These are phyloP conservation scores for Acleris cristana DNA, from an alignment of 2,888 invertebrate genomes.

Conservation along the genomic window DNA sequence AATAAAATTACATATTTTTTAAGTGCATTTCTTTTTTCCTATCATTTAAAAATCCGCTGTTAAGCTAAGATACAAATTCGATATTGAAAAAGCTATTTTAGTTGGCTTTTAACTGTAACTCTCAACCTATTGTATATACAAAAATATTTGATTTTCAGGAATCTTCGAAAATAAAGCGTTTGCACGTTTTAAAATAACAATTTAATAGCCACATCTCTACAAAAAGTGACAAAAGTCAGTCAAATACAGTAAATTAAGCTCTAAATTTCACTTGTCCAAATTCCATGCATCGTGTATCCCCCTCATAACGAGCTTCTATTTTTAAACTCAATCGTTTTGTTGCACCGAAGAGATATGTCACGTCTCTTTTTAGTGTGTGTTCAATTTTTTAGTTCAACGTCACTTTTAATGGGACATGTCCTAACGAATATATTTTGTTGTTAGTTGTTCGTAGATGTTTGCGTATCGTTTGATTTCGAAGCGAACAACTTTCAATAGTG, in stretches of 20 bases:
- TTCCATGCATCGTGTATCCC: neutral
- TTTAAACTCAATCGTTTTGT: slow-evolving; percentile 17
- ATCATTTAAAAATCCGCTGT: too few species aligned
- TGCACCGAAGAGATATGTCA: slow-evolving; percentile 43
- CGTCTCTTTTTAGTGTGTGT: slow-evolving; percentile 43
- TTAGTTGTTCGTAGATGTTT: neutral
- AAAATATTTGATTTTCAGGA: too few species aligned
- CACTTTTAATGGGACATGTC: slow-evolving; percentile 23
- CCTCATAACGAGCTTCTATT: slow-evolving; percentile 22
- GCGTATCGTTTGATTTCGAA: neutral
- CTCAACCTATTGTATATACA: too few species aligned
- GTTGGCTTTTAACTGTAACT: too few species aligned
- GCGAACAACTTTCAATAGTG: too few species aligned
- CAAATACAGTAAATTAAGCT: slow-evolving; percentile 1
- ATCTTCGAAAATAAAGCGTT: too few species aligned
- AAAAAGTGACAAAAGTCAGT: slow-evolving; percentile 1
- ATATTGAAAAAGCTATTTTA: too few species aligned
- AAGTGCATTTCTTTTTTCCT: too few species aligned
- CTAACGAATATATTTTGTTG: slow-evolving; percentile 1
- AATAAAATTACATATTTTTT: too few species aligned
- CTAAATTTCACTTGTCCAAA: slow-evolving; percentile 16
- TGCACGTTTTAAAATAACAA: too few species aligned
- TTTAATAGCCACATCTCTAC: neutral
- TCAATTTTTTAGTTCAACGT: slow-evolving; percentile 50
- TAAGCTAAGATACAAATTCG: too few species aligned